Evolutionary conservation across 2,113 vertebrate species (phyloP).

Genomic region (Epinephelus lanceolatus): DNA sequence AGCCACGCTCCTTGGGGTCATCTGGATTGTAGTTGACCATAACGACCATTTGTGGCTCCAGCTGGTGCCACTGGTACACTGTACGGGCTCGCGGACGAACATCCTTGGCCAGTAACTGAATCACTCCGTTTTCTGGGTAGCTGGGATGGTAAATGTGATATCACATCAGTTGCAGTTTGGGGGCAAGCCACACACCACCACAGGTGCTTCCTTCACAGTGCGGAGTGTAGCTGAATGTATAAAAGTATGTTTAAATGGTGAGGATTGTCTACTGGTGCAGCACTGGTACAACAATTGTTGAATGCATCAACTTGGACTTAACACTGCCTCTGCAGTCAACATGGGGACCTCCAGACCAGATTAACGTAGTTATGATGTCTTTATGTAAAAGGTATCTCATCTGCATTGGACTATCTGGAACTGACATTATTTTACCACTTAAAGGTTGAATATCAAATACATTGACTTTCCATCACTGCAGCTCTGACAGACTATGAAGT

Average conservation of each 20-base stretch:
- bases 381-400: background rate
- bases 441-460: too few relatives aligned
- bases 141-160: conserved; percentile 70
- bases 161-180: background rate
- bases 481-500: background rate
- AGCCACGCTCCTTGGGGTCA: conserved; percentile 93
- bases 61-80: conserved; percentile 92
- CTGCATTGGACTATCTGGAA: background rate
- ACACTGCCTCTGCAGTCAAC: background rate
- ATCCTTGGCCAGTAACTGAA: conserved; percentile 86
- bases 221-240: background rate
- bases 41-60: conserved; percentile 91
- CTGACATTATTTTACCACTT: background rate
- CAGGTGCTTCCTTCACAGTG: conserved; percentile 39
- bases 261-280: background rate
- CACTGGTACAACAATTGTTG: background rate
- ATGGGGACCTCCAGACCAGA: background rate
- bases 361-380: background rate
- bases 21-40: conserved; percentile 98
- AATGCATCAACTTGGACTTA: background rate
- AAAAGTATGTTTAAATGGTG: conserved; percentile 16
- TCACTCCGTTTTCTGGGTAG: conserved; percentile 94
- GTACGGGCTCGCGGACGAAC: conserved; percentile 92
- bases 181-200: conserved; percentile 9
- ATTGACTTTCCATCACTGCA: background rate